Evolutionary conservation across 2,797 vertebrate genomes (phyloP).

Genomic region (Melanogrammus aeglefinus): DNA sequence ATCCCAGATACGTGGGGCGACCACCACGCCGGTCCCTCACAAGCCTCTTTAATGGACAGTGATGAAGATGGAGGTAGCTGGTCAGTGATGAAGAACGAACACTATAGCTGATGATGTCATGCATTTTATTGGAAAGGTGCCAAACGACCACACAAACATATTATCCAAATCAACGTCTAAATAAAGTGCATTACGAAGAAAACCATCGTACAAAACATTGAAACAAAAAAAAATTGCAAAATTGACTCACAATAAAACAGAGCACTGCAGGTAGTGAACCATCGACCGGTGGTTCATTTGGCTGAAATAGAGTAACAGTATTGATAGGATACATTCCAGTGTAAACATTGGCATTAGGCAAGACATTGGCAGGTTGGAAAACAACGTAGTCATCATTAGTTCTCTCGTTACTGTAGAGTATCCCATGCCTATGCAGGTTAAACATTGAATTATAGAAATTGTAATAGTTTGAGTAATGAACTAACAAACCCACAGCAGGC

Average conservation of each 20-base stretch:
- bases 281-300: conserved; percentile 63
- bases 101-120: conserved; percentile 50
- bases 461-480: not conserved
- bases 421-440: not conserved
- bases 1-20: too few species aligned
- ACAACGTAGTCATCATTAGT: not conserved
- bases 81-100: not conserved
- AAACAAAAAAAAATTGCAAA: conserved; percentile 33
- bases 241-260: conserved; percentile 47
- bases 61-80: not conserved
- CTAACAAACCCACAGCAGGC: not conserved
- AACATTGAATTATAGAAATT: not conserved
- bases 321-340: conserved; percentile 73
- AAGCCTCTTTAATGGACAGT: not conserved
- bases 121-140: conserved; percentile 73
- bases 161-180: conserved; percentile 58
- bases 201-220: conserved; percentile 54
- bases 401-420: not conserved
- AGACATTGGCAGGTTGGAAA: conserved; percentile 40
- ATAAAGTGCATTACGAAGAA: conserved; percentile 51
- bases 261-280: conserved; percentile 37
- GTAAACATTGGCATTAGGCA: conserved; percentile 73
- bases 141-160: conserved; percentile 52
- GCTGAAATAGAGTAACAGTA: conserved; percentile 57
- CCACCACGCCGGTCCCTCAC: too few species aligned